Evolutionary conservation across 1,140 invertebrate species (phyloP).

Genomic region (Orius insidiosus): DNA sequence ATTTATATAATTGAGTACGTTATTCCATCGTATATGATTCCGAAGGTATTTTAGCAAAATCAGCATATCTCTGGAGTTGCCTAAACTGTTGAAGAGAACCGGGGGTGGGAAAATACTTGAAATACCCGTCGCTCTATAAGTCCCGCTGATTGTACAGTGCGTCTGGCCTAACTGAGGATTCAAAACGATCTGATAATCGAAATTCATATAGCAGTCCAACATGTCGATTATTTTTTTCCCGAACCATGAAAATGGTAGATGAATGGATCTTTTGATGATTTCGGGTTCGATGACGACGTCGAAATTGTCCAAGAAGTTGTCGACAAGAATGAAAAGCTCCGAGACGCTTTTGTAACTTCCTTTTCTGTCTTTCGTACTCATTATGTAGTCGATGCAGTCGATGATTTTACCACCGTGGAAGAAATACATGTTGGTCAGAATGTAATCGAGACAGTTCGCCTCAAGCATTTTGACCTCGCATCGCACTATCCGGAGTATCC

Average conservation of each 20-base stretch:
- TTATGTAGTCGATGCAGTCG: constrained; percentile 1
- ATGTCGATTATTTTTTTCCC: constrained; percentile 4
- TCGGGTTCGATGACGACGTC: neutral
- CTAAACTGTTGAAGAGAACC: neutral
- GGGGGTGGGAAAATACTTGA: constrained; percentile 1
- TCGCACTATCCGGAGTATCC: neutral
- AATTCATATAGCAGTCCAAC: neutral
- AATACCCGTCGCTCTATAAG: neutral
- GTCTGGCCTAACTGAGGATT: neutral
- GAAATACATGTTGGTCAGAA: neutral
- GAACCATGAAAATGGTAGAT: constrained; percentile 7
- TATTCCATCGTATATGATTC: constrained; percentile 5
- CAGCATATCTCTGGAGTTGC: neutral
- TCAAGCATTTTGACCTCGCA: neutral
- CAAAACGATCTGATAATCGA: neutral
- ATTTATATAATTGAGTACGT: neutral
- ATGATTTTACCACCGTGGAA: constrained; percentile 4
- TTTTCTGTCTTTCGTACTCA: neutral
- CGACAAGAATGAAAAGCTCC: constrained; percentile 2
- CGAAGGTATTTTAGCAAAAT: neutral
- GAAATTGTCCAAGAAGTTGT: constrained; percentile 1
- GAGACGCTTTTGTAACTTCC: neutral
- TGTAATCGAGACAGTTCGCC: constrained; percentile 2
- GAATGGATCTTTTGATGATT: neutral
- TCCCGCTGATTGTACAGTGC: neutral